A percentile compares a stretch with the other conserved stretches of the same genome.
Evolutionary conservation across 1,140 invertebrate genomes (phyloP).

Genomic region (Trissolcus basalis): DNA sequence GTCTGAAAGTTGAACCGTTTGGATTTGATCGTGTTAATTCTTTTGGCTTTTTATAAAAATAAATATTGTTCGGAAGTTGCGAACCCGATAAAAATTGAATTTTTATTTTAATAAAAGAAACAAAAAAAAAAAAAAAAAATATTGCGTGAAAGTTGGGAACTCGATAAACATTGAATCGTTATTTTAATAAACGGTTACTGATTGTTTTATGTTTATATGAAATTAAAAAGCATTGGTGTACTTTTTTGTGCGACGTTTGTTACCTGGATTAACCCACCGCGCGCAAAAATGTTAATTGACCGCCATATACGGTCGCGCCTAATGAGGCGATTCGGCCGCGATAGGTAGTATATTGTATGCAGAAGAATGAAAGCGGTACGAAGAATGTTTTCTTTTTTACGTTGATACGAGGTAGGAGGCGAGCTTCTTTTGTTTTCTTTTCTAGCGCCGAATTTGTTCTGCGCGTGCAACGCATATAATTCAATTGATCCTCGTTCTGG

Average conservation of each 20-base stretch:
- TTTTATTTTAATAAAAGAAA: too few relatives aligned
- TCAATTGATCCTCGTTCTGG: constrained; percentile 26
- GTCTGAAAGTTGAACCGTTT: too few relatives aligned
- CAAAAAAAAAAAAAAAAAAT: too few relatives aligned
- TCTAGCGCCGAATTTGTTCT: constrained; percentile 30
- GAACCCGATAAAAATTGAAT: too few relatives aligned
- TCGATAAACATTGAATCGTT: too few relatives aligned
- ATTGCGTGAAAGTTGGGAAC: too few relatives aligned
- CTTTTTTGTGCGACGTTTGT: constrained; percentile 34
- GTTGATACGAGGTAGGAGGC: constrained; percentile 1
- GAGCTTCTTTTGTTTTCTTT: constrained; percentile 15
- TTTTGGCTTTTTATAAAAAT: too few relatives aligned
- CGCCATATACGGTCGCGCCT: constrained; percentile 44
- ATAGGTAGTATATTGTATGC: constrained; percentile 47
- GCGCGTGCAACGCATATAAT: constrained; percentile 21
- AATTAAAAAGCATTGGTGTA: constrained; percentile 19
- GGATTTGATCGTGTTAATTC: too few relatives aligned
- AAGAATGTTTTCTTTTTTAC: constrained; percentile 24
- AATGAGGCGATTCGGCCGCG: constrained; percentile 53
- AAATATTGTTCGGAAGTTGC: too few relatives aligned
- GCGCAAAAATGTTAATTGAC: constrained; percentile 55
- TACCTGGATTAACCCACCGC: constrained; percentile 52
- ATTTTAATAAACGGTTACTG: too few relatives aligned
- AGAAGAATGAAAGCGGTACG: constrained; percentile 44
- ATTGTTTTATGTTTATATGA: neutral